Base-by-base conservation (phyloP, 1,140 invertebrate genomes). In the Drosophila novamexicana region DNA sequence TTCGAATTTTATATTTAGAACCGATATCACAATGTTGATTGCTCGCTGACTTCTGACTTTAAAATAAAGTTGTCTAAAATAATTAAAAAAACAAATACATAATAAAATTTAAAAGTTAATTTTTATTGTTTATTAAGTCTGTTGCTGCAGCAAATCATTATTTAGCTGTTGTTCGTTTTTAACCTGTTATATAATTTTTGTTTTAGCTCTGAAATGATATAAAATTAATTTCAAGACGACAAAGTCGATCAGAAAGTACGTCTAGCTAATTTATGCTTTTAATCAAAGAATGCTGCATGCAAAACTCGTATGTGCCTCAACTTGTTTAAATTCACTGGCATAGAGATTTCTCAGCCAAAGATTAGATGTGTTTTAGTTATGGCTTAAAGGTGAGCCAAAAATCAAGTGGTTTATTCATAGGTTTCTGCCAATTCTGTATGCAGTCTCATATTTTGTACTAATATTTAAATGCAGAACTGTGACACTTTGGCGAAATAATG, bases 331-430 rank as follows among this genome's bases (percentile, higher is more conserved):
- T 50, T 50, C 34, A 0, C 7, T 32, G 47, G n/a, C 47, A 29
- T 29, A 5, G 22, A 0, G 0, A 29, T 29, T 5, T 29, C 22
- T 29, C 50, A 53, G 36, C 7, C 29, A 52, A 9, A 57, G 12
- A 57, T 57, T 8, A 3, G 6, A n/a, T 57, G 14, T 57, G 10
- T n/a, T 42, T 42, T 50, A 34, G 14, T 50, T 57, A n/a, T 42
- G 12, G 7, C 29, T 32, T 52, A 32, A 50, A 36, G 22, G 12
- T 29, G n/a, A 42, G 18, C 37, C 4, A 14, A 45, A 45, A 32
- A 34, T 8, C 32, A 53, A 45, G 57, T 59, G 32, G 6, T n/a
- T 59, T 45, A 18, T 5, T 18, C 42, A 59, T 12, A 10, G 32
- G 52, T 16, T 16, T 56, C 57, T 57, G 18, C 50, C 52, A 42